A percentile compares a stretch with the other conserved stretches of the same genome.
Evolutionary conservation across 2,888 invertebrate species (phyloP).

Genomic region (Hipparchia semele): DNA sequence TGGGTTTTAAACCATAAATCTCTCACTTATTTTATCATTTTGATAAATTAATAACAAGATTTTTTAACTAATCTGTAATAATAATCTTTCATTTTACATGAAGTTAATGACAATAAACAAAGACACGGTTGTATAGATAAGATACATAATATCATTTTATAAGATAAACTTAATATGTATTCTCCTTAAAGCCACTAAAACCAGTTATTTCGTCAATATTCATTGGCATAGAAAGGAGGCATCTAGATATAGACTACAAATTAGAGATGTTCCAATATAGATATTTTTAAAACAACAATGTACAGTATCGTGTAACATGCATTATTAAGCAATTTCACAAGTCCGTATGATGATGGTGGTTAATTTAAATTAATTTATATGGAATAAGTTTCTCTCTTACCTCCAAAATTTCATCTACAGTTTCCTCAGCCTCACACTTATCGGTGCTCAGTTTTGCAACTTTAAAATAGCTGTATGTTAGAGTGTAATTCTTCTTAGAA

Average conservation of each 20-base stretch:
- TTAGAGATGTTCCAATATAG: no score
- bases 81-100: not conserved
- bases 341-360: no score
- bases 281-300: no score
- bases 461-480: slow-evolving; percentile 95
- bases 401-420: slow-evolving; percentile 96
- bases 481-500: slow-evolving; percentile 91
- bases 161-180: not conserved
- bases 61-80: not conserved
- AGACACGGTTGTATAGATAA: not conserved
- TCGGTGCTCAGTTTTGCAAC: slow-evolving; percentile 97
- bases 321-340: no score
- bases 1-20: no score
- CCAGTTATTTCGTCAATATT: no score
- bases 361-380: not conserved
- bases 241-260: not conserved
- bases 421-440: slow-evolving; percentile 98
- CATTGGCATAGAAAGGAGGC: not conserved
- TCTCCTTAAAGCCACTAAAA: not conserved
- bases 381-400: slow-evolving; percentile 67
- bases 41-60: not conserved
- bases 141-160: not conserved
- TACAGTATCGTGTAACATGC: no score
- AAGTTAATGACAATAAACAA: not conserved
- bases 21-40: not conserved